Evolutionary conservation across 2,888 invertebrate genomes (phyloP), one percentile per base, ranked within the genome.

Genomic region (Dilophus febrilis): DNA sequence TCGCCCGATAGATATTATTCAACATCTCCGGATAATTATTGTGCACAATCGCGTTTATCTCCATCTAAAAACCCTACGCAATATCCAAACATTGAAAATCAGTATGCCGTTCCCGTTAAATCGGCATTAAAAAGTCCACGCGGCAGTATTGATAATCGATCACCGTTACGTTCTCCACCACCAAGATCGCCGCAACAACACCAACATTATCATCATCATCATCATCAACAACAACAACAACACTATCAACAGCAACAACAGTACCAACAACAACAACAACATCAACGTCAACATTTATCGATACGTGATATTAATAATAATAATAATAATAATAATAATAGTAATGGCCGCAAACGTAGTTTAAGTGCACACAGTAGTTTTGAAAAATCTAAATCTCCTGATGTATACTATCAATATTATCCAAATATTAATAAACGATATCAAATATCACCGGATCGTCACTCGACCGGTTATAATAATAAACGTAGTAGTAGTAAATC

Each of bases 351-450:
- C 34, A 59, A 59, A 44, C 55, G 62, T 6, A 62, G 61, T 47
- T 53, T 57, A 48, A 62, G 61, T 8, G 61, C 60, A 2, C 61
- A 61, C 19, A 59, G 58, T 17, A 61, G 59, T 42, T 56, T 60
- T 19, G 61, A 61, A 30, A 57, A 55, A 2, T 49, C 50, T 17
- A 50, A 48, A 39, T 49, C 45, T 6, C 47, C 48, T 4, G 62
- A 62, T 42, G 53, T 58, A 34, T 58, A 52, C 42, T 57, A 61
- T 46, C 57, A 61, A 27, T 61, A 61, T 36, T 61, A 61, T 50
- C 61, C 61, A 27, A 57, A 57, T 34, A 58, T 58, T 35, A 36
- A n/a, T 52, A 54, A 4, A 53, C 37, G n/a, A 44, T 36, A 30
- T 42, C 42, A 32, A 46, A 51, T 17, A 46, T 52, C 10, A 53